Conservation (phyloP, 2,113 vertebrate genomes). For the Sylvilagus bachmani region DNA sequence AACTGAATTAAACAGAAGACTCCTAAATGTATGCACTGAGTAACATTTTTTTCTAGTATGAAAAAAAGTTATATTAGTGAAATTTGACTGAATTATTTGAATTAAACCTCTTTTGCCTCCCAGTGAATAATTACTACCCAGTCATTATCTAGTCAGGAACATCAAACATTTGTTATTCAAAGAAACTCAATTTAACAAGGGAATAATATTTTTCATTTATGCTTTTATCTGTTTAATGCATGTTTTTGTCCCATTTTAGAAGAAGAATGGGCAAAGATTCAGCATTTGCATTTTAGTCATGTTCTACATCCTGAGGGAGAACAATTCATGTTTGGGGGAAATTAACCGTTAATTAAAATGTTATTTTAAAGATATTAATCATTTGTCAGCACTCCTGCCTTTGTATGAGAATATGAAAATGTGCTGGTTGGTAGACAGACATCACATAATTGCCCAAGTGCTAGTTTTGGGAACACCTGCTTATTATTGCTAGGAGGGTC, state of each 20-base stretch:
- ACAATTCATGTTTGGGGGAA: conserved; percentile 74
- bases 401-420: conserved; percentile 71
- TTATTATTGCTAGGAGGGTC: conserved; percentile 51
- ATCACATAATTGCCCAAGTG: conserved; percentile 51
- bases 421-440: conserved; percentile 58
- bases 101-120: conserved; percentile 76
- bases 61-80: conserved; percentile 35
- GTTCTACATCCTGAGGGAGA: conserved; percentile 75
- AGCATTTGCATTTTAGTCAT: conserved; percentile 80
- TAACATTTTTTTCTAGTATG: background rate
- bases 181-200: conserved; percentile 75
- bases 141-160: conserved; percentile 75
- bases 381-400: conserved; percentile 64
- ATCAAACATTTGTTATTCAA: conserved; percentile 81
- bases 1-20: conserved; percentile 44
- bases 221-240: conserved; percentile 75
- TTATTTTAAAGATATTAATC: conserved; percentile 83
- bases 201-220: conserved; percentile 81
- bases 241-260: conserved; percentile 70
- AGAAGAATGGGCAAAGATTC: conserved; percentile 74
- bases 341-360: conserved; percentile 81
- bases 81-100: conserved; percentile 73
- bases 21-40: conserved; percentile 24
- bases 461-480: conserved; percentile 36
- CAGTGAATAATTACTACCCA: conserved; percentile 78